Evolutionary conservation across 1,140 invertebrate genomes (phyloP), one percentile per base, ranked within the genome.

Genomic region (Frieseomelitta varia): DNA sequence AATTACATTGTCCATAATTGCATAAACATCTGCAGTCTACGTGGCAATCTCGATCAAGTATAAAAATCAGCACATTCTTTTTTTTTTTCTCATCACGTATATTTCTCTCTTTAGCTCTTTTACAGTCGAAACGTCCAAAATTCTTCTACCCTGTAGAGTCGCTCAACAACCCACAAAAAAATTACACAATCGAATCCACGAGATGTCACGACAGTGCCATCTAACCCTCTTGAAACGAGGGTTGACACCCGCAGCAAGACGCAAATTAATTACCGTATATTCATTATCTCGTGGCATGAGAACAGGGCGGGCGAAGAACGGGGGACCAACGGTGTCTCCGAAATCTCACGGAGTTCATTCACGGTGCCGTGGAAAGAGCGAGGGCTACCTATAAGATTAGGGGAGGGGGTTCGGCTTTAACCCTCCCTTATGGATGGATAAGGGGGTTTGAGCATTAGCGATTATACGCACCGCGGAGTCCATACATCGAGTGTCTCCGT

Each of bases 381-480:
- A 85, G 85, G 82, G 82, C 77, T 85, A 89, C 63, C 81, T 81
- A 90, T 65, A 76, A 89, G 86, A 90, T 87, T 87, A 91, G 89
- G 82, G 84, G n/a, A n/a, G n/a, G 86, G 80, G 90, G 88, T 76
- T 85, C 86, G 75, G 82, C 74, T 83, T 85, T 56, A 79, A 68
- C 84, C 85, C 76, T 80, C 79, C 58, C 88, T 47, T 77, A 56
- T 61, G 73, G 63, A 85, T 79, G 89, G 68, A 90, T 90, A 91
- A 89, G 92, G 91, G 91, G 89, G 87, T 92, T 93, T 74, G 84
- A 90, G 89, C 90, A 94, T 93, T 93, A 94, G 92, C 93, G 92
- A 94, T 94, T 94, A 94, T 92, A 94, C 93, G 93, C 91, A 82
- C 91, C 91, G 90, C 34, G 87, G 92, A 89, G 63, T 75, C 92